phyloP scores from a whole-genome alignment of 2,888 invertebrate genomes.

The Slavum lentiscoides region DNA sequence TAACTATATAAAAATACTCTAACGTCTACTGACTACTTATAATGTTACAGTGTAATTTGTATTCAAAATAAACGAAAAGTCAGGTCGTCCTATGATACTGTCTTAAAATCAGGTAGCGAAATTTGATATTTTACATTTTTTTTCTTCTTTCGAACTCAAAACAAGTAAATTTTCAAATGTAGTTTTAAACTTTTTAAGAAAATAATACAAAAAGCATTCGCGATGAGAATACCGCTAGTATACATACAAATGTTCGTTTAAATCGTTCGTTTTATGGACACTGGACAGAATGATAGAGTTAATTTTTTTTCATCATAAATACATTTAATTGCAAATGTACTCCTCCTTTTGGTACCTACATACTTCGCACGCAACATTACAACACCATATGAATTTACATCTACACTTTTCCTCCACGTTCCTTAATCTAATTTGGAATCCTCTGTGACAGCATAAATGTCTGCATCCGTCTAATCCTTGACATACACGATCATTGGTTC shows the following conservation, averaged over 20 bases:
- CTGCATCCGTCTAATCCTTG: conserved; percentile 87
- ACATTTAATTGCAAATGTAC: conserved; percentile 78
- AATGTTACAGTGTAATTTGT: conserved; percentile 22
- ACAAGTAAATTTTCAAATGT: neutral
- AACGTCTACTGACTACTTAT: conserved; percentile 40
- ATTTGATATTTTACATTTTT: neutral
- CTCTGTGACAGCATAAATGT: conserved; percentile 84
- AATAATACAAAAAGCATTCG: conserved; percentile 1
- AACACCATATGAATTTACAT: conserved; percentile 91
- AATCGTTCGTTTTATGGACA: neutral
- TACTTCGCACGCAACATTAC: conserved; percentile 81
- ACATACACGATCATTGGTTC: conserved; percentile 80
- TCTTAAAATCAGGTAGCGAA: neutral
- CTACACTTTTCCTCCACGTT: conserved; percentile 86
- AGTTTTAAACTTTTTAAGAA: neutral
- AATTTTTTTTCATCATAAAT: neutral
- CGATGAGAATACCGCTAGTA: conserved; percentile 11
- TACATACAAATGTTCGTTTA: neutral
- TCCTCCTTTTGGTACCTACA: conserved; percentile 80
- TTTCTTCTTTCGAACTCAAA: too few species aligned
- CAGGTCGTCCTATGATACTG: neutral
- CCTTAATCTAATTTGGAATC: conserved; percentile 80
- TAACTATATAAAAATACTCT: conserved; percentile 1
- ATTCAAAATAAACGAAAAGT: neutral
- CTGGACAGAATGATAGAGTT: neutral